Evolutionary conservation across 2,888 invertebrate genomes (phyloP).

Genomic region (Atrina japonica): DNA sequence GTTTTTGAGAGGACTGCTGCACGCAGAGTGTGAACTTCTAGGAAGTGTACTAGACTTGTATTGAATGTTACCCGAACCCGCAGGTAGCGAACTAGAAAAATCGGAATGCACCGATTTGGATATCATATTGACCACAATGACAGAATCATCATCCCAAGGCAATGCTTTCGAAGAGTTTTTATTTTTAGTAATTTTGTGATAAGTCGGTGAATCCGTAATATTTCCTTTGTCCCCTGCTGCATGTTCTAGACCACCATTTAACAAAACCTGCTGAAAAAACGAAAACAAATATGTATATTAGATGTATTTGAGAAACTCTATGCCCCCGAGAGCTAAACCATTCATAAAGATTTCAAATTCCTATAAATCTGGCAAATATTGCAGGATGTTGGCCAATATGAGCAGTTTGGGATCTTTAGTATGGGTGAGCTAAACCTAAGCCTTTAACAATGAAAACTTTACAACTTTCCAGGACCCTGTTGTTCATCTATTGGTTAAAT

Average conservation of each 20-base stretch:
- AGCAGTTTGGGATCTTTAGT: too few relatives aligned
- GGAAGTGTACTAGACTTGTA: conserved; percentile 50
- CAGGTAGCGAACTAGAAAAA: background rate
- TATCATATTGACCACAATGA: conserved; percentile 66
- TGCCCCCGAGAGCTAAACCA: too few relatives aligned
- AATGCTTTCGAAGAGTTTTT: conserved; percentile 48
- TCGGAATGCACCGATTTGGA: conserved; percentile 16
- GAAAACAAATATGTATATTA: conserved; percentile 4
- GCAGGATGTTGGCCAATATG: too few relatives aligned
- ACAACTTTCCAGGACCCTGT: too few relatives aligned
- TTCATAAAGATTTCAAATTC: too few relatives aligned
- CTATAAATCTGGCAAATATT: too few relatives aligned
- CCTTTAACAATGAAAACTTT: too few relatives aligned
- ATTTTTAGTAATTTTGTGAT: conserved; percentile 42
- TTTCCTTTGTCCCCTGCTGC: conserved; percentile 11
- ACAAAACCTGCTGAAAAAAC: conserved; percentile 1
- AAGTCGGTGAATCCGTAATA: conserved; percentile 16
- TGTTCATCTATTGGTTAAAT: too few relatives aligned
- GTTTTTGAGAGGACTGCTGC: conserved; percentile 59
- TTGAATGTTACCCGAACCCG: background rate
- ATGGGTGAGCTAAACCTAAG: too few relatives aligned
- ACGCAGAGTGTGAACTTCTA: conserved; percentile 51
- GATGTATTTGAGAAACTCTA: background rate
- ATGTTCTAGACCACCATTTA: conserved; percentile 25
- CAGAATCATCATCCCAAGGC: conserved; percentile 72